Conservation (phyloP, 2,113 vertebrate species). For the Corydoras sp. region DNA sequence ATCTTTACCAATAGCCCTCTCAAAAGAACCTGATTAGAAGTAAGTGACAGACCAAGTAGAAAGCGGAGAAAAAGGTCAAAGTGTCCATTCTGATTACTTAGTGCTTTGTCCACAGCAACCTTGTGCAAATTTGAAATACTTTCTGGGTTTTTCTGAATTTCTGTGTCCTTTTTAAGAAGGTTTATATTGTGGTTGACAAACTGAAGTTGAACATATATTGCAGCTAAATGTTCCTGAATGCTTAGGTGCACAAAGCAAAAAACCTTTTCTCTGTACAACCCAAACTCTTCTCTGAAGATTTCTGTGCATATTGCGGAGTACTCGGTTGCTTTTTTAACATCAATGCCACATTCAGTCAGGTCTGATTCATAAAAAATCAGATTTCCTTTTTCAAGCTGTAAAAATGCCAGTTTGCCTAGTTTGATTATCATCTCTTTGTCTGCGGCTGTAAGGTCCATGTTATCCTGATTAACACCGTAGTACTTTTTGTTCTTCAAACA, state of each 20-base stretch:
- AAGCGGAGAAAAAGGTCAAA: slow-evolving; percentile 34
- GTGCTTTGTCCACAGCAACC: slow-evolving; percentile 29
- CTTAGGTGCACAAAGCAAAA: slow-evolving; percentile 37
- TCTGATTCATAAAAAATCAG: slow-evolving; percentile 31
- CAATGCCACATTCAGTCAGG: slow-evolving; percentile 29
- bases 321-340: slow-evolving; percentile 25
- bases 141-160: neutral
- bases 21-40: slow-evolving; percentile 25
- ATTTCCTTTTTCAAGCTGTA: slow-evolving; percentile 28
- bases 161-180: neutral
- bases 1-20: neutral
- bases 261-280: slow-evolving; percentile 20
- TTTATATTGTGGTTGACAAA: slow-evolving; percentile 3
- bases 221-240: slow-evolving; percentile 36
- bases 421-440: slow-evolving; percentile 26
- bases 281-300: slow-evolving; percentile 32
- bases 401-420: slow-evolving; percentile 25
- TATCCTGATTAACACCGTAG: slow-evolving; percentile 3
- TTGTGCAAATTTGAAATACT: slow-evolving; percentile 27
- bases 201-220: slow-evolving; percentile 10
- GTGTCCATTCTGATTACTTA: slow-evolving; percentile 19
- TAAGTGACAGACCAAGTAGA: slow-evolving; percentile 30
- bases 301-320: slow-evolving; percentile 34
- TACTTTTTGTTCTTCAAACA: slow-evolving; percentile 27
- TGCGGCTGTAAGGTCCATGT: neutral